phyloP scores from a whole-genome alignment of 2,888 invertebrate species.

The Prosapia bicincta region DNA sequence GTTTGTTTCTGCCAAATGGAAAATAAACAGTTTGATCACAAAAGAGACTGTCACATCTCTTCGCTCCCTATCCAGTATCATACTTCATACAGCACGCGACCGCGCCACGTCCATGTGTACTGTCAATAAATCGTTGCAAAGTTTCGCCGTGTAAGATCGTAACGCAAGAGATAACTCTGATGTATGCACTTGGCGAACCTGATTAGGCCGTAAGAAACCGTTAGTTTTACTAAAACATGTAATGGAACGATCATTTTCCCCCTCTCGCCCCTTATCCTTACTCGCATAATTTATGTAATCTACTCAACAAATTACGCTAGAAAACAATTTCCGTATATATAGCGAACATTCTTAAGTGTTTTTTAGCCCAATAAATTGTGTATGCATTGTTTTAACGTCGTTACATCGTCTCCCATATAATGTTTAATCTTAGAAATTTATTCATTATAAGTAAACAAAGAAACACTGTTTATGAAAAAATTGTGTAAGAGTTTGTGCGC shows the following conservation, averaged over 20 bases:
- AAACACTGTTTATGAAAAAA: too few relatives aligned
- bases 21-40: too few relatives aligned
- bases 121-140: slow-evolving; percentile 2
- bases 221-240: not conserved
- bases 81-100: not conserved
- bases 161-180: not conserved
- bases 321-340: not conserved
- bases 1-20: too few relatives aligned
- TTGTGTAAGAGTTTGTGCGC: too few relatives aligned
- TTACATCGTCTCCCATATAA: too few relatives aligned
- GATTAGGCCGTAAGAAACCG: not conserved
- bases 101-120: not conserved
- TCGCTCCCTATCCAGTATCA: not conserved
- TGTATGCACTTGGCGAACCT: not conserved
- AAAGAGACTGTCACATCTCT: not conserved
- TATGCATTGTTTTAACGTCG: too few relatives aligned
- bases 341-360: not conserved
- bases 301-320: not conserved
- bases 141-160: not conserved
- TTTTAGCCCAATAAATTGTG: not conserved
- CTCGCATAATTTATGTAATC: not conserved
- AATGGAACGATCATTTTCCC: not conserved
- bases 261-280: not conserved
- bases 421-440: too few relatives aligned
- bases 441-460: too few relatives aligned